Evolutionary conservation across 2,888 invertebrate species (phyloP).

Genomic region (Acrobeloides nanus): DNA sequence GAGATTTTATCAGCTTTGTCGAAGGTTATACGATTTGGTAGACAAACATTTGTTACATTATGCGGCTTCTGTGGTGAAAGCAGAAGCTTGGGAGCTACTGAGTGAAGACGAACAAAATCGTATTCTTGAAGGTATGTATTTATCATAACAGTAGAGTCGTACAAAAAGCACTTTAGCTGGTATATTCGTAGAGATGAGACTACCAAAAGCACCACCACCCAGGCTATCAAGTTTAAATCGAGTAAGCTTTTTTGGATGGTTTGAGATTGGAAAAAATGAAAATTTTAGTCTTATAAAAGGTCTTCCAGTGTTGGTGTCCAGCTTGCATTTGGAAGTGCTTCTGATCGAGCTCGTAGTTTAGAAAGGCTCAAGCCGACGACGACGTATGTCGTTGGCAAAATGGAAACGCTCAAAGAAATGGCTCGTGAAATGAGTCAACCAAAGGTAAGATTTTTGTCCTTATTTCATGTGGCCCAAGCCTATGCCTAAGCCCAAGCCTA

Average conservation of each 20-base stretch:
- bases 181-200: conserved; percentile 54
- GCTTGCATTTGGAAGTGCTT: conserved; percentile 3
- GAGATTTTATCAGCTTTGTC: conserved; percentile 37
- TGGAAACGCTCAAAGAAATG: conserved; percentile 27
- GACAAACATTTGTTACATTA: conserved; percentile 69
- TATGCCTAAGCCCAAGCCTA: too few species aligned
- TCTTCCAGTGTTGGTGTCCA: conserved; percentile 39
- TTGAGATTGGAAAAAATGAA: conserved; percentile 7
- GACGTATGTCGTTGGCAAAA: conserved; percentile 16
- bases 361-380: conserved; percentile 24
- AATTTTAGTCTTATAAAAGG: conserved; percentile 32
- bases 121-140: conserved; percentile 51
- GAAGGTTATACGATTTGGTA: conserved; percentile 57
- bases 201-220: conserved; percentile 54
- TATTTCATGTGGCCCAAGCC: too few species aligned
- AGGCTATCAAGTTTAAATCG: conserved; percentile 53
- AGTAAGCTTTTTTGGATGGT: conserved; percentile 21
- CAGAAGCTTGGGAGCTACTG: conserved; percentile 50
- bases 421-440: conserved; percentile 17
- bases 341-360: conserved; percentile 28
- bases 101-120: conserved; percentile 46
- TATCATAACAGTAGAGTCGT: conserved; percentile 1
- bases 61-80: conserved; percentile 57
- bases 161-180: conserved; percentile 38
- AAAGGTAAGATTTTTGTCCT: too few species aligned